These are phyloP conservation scores for Neotoma lepida DNA, from an alignment of 2,113 vertebrate genomes.

Conservation along the genomic window DNA sequence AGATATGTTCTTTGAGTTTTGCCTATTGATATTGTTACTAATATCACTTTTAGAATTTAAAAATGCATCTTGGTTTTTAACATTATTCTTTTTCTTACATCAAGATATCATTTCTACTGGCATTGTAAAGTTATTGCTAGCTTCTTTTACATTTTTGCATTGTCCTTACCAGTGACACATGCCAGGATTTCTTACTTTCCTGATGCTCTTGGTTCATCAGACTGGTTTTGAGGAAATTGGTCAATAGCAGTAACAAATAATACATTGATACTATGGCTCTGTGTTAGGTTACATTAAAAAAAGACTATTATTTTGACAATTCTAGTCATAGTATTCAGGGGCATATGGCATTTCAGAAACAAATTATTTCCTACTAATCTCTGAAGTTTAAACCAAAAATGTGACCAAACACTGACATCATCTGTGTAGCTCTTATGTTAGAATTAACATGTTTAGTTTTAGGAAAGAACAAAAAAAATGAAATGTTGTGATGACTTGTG, in stretches of 20 bases:
- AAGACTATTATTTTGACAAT: not conserved
- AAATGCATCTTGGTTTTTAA: not conserved
- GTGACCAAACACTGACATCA: not conserved
- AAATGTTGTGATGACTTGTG: not conserved
- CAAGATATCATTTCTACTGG: not conserved
- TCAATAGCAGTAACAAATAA: not conserved
- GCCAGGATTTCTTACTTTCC: slow-evolving; percentile 1
- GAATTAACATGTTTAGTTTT: not conserved
- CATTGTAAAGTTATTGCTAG: not conserved
- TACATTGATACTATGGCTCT: not conserved
- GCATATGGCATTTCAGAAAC: not conserved
- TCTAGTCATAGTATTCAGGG: not conserved
- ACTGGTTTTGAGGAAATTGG: not conserved
- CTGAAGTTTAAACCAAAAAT: not conserved
- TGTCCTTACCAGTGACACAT: not conserved
- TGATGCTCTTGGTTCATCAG: not conserved
- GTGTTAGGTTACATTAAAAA: slow-evolving; percentile 13
- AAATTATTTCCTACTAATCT: not conserved
- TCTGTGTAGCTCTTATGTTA: not conserved
- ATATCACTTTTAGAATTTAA: slow-evolving; percentile 14
- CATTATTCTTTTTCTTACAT: not conserved
- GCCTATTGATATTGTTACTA: not conserved
- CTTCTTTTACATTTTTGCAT: not conserved
- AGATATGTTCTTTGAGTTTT: not conserved
- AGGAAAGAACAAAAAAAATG: not conserved